Percentiles rank a stretch among this genome's conserved stretches.
Evolutionary conservation across 2,888 invertebrate species (phyloP).

Genomic region (Kuschelorhynchus macadamiae): DNA sequence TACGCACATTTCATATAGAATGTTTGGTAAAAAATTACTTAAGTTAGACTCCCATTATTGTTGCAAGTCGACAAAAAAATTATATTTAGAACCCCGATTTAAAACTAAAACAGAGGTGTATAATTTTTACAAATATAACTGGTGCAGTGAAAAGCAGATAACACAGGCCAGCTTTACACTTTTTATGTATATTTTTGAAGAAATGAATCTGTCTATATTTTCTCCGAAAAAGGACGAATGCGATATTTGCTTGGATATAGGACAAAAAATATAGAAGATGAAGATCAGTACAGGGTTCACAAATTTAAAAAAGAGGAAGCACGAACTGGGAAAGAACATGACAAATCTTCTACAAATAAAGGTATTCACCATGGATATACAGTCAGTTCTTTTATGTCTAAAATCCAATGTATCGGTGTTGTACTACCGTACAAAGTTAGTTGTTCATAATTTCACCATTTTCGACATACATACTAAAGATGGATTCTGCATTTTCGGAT

Average conservation of each 20-base stretch:
- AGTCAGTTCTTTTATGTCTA: slow-evolving; percentile 15
- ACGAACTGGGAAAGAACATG: no score
- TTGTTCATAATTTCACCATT: slow-evolving; percentile 39
- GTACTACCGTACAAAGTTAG: slow-evolving; percentile 42
- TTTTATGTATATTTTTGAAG: slow-evolving; percentile 19
- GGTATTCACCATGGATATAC: slow-evolving; percentile 41
- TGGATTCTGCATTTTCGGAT: slow-evolving; percentile 17
- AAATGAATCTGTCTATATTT: slow-evolving; percentile 4
- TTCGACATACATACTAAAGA: slow-evolving; percentile 23
- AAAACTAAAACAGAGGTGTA: slow-evolving; percentile 5
- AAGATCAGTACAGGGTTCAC: not conserved
- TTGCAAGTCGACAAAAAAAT: slow-evolving; percentile 2
- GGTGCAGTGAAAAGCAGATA: slow-evolving; percentile 14
- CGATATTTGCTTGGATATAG: slow-evolving; percentile 18
- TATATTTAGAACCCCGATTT: slow-evolving; percentile 24
- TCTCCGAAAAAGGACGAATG: slow-evolving; percentile 18
- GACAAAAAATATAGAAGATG: slow-evolving; percentile 11
- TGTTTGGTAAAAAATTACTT: no score
- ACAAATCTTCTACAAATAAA: slow-evolving; percentile 16
- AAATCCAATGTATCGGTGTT: slow-evolving; percentile 31
- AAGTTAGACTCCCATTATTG: no score
- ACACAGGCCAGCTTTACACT: slow-evolving; percentile 10
- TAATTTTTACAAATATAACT: slow-evolving; percentile 27
- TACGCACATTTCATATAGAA: no score
- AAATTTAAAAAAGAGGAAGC: not conserved